Percentiles rank a stretch among this genome's conserved stretches.
Evolutionary conservation across 2,113 vertebrate genomes (phyloP).

Genomic region (Siniperca knerii): DNA sequence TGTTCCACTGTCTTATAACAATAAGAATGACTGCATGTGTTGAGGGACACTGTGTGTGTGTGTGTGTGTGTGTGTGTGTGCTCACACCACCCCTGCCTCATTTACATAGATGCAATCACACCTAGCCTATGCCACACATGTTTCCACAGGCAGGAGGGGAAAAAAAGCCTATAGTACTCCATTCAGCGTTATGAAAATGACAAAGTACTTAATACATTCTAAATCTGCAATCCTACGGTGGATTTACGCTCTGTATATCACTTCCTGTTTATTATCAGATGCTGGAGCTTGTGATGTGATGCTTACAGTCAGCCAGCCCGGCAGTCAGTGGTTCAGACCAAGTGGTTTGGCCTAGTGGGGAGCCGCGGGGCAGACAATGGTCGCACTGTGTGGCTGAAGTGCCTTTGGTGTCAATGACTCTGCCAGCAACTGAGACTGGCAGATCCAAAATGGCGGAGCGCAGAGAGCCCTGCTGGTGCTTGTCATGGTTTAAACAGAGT

Average conservation of each 20-base stretch:
- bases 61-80: constrained; percentile 43
- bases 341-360: constrained; percentile 80
- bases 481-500: constrained; percentile 67
- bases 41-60: constrained; percentile 51
- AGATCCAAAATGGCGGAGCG: constrained; percentile 82
- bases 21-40: constrained; percentile 74
- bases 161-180: constrained; percentile 49
- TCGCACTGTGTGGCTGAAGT: constrained; percentile 78
- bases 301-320: constrained; percentile 66
- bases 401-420: constrained; percentile 81
- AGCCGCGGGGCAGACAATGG: constrained; percentile 78
- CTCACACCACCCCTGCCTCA: constrained; percentile 68
- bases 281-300: constrained; percentile 75
- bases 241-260: constrained; percentile 57
- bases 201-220: constrained; percentile 67
- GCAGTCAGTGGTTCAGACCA: constrained; percentile 79
- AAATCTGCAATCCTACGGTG: constrained; percentile 63
- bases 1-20: constrained; percentile 75
- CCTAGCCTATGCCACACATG: constrained; percentile 55
- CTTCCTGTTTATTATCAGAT: constrained; percentile 78
- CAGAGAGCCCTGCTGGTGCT: constrained; percentile 72
- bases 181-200: constrained; percentile 54
- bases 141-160: constrained; percentile 40
- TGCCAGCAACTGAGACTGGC: constrained; percentile 78
- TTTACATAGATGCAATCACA: constrained; percentile 82